Evolutionary conservation across 2,113 vertebrate genomes (phyloP).

Genomic region (Bubo scandiacus): DNA sequence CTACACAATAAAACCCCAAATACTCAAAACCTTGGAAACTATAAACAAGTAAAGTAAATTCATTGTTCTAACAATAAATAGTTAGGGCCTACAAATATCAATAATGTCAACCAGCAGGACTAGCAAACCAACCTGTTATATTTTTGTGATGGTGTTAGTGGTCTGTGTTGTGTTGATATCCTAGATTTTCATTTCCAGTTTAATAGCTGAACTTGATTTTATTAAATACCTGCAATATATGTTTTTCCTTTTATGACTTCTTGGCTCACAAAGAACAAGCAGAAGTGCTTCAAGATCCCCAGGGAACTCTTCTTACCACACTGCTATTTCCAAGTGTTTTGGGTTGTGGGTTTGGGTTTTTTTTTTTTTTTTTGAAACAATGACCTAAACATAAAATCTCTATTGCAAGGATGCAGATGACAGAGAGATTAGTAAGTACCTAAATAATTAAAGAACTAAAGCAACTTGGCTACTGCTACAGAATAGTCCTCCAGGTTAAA

Average conservation of each 20-base stretch:
- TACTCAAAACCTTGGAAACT: background rate
- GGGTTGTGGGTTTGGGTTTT: background rate
- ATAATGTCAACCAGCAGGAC: background rate
- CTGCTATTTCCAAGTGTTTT: background rate
- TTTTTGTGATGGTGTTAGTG: background rate
- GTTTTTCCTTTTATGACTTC: slow-evolving; percentile 15
- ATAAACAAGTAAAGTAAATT: background rate
- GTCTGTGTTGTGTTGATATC: background rate
- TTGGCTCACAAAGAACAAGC: background rate
- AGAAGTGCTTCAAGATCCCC: background rate
- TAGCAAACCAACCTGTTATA: background rate
- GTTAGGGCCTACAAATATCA: background rate
- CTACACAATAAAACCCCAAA: background rate
- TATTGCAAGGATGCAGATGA: background rate
- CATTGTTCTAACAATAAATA: background rate
- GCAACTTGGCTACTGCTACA: background rate
- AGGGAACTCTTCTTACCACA: background rate
- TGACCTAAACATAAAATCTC: background rate
- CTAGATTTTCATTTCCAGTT: background rate
- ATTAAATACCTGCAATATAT: background rate
- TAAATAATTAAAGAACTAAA: slow-evolving; percentile 14
- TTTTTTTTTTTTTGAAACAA: background rate
- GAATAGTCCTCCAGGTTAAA: background rate
- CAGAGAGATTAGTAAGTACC: background rate
- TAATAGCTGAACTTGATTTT: background rate